phyloP scores from a whole-genome alignment of 2,113 vertebrate genomes.

The Zootoca vivipara region DNA sequence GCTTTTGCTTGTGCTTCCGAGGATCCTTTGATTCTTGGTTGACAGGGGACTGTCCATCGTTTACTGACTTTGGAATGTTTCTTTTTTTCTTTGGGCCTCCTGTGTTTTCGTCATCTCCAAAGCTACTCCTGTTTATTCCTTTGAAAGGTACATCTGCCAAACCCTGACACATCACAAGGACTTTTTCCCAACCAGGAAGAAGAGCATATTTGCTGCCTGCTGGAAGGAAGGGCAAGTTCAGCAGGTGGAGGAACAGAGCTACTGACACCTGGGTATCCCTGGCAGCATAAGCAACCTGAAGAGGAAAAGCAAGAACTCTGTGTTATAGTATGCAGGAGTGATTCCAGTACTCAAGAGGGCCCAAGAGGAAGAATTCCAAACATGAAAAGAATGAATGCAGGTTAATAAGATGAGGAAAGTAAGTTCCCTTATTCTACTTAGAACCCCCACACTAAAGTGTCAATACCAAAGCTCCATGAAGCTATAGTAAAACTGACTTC shows the following conservation, averaged over 20 bases:
- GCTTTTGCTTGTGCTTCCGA: conserved; percentile 87
- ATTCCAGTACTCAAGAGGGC: neutral
- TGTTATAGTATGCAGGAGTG: neutral
- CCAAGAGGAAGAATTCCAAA: neutral
- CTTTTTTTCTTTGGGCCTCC: conserved; percentile 68
- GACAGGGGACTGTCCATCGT: conserved; percentile 72
- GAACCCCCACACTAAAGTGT: neutral
- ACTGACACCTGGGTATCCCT: conserved; percentile 92
- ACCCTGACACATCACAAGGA: conserved; percentile 82
- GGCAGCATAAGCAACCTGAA: conserved; percentile 90
- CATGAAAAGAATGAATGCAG: neutral
- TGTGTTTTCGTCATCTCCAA: conserved; percentile 70
- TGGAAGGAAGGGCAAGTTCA: conserved; percentile 73
- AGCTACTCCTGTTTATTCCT: conserved; percentile 66
- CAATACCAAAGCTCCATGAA: neutral
- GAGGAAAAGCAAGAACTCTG: conserved; percentile 49
- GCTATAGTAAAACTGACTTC: neutral
- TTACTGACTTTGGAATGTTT: conserved; percentile 64
- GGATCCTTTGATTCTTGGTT: conserved; percentile 88
- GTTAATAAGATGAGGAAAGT: conserved; percentile 4
- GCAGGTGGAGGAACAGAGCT: conserved; percentile 89
- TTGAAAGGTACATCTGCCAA: conserved; percentile 90
- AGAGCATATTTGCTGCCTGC: conserved; percentile 42
- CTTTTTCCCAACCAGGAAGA: conserved; percentile 72
- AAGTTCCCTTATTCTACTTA: neutral